Conservation (phyloP, 2,113 vertebrate genomes). For the Melanocharis versteri region DNA sequence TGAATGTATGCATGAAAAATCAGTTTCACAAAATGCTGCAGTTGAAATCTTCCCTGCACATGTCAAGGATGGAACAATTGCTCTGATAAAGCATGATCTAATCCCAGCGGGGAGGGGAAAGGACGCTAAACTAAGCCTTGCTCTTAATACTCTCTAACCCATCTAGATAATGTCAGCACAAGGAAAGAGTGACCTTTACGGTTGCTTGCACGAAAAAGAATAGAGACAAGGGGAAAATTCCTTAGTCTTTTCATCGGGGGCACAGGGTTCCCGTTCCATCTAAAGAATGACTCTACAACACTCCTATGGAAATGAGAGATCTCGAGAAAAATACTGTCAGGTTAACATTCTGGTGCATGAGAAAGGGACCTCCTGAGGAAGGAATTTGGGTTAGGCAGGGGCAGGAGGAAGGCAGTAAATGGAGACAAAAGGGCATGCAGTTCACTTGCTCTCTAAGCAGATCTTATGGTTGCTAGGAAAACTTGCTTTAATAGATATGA, state of each 20-base stretch:
- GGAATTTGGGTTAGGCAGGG: background rate
- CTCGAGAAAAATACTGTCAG: background rate
- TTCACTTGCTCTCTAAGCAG: background rate
- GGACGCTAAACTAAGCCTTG: constrained; percentile 27
- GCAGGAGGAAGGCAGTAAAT: background rate
- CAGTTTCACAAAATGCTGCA: background rate
- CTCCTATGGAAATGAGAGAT: background rate
- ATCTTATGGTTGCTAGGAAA: background rate
- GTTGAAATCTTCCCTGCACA: background rate
- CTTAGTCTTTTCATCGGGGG: background rate
- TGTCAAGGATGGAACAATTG: background rate
- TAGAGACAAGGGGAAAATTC: constrained; percentile 2
- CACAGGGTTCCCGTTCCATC: background rate
- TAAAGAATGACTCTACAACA: background rate
- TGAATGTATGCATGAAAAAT: background rate
- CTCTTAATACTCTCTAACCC: constrained; percentile 42
- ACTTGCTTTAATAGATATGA: background rate
- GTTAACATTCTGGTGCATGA: background rate
- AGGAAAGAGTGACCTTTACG: constrained; percentile 32
- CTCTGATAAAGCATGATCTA: constrained; percentile 1
- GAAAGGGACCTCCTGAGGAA: constrained; percentile 2
- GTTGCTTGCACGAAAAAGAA: background rate
- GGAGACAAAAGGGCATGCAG: background rate
- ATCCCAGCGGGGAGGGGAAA: constrained; percentile 6
- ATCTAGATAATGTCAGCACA: constrained; percentile 24